These are phyloP conservation scores for Microctenopoma lineatum DNA, from an alignment of 2,797 vertebrate species.

Conservation along the genomic window DNA sequence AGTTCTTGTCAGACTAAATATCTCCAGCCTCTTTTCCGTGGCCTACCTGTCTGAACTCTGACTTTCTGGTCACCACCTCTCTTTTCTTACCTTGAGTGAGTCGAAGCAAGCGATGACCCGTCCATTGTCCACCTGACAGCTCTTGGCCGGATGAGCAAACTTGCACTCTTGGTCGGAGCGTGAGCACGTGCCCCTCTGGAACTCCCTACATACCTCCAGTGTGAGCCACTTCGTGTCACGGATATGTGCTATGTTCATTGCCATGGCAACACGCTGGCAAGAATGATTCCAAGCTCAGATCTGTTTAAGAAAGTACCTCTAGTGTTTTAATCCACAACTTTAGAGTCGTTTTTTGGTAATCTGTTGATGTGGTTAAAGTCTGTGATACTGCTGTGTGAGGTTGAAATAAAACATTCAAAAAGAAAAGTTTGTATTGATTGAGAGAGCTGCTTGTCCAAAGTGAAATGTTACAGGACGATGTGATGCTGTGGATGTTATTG, in stretches of 20 bases:
- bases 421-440: conserved; percentile 53
- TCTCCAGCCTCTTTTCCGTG: conserved; percentile 20
- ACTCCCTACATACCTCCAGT: conserved; percentile 98
- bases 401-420: conserved; percentile 60
- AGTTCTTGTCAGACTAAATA: conserved; percentile 27
- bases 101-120: conserved; percentile 99
- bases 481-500: conserved; percentile 51
- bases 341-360: conserved; percentile 35
- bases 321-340: conserved; percentile 64
- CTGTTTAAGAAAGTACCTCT: conserved; percentile 52
- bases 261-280: conserved; percentile 76
- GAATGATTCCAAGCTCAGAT: conserved; percentile 56
- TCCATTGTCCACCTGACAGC: conserved; percentile 99
- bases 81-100: conserved; percentile 95
- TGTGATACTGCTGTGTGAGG: conserved; percentile 18
- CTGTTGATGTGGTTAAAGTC: conserved; percentile 38
- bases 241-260: conserved; percentile 94
- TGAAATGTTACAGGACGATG: conserved; percentile 70
- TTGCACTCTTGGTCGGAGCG: conserved; percentile 97
- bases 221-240: conserved; percentile 99
- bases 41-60: conserved; percentile 11
- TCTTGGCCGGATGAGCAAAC: conserved; percentile 96
- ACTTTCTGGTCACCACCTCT: conserved; percentile 23
- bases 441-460: conserved; percentile 56
- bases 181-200: conserved; percentile 97